Base-by-base conservation (phyloP, 1,140 invertebrate genomes). In the Lepidostoma basale region DNA sequence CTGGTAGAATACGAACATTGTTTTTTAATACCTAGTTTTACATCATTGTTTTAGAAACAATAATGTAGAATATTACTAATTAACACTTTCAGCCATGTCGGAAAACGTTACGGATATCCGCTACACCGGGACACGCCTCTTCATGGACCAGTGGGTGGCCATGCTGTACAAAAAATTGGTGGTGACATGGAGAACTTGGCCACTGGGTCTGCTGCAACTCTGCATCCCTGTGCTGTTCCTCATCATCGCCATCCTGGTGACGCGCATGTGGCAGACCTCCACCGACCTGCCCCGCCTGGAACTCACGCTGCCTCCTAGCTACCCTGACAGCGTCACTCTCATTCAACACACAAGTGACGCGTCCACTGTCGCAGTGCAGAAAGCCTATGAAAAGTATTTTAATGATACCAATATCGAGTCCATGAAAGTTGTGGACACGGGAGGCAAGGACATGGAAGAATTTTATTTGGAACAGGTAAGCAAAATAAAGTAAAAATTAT, bases 141-240 rank as follows among this genome's bases (percentile, higher is more conserved):
- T 83, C 3, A 73, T 69, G 10, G 88, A 88, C 54, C 89, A 90
- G 75, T 85, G 86, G 73, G 77, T 77, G 25, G 88, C 87, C 0
- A 89, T 89, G 84, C 74, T 89, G 16, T 76, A 87, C 23, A 90
- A 90, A 72, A 85, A 87, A 59, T 73, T 82, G 2, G 79, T 88
- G 9, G 84, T 85, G 6, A 79, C 85, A 0, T 79, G 79, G 54
- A 78, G 87, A 28, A 86, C 85, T 26, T 86, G 86, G 79, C 58
- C 86, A 2, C 73, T 85, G 0, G 77, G 84, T 0, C 49, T 86
- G 0, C 81, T 88, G 74, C 87, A 89, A 73, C 82, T 87, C 33
- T 64, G 84, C 3, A 83, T 88, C 20, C 87, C 88, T 0, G 78
- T 88, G 1, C 77, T 88, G 56, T 87, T 89, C 72, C 83, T 89